These are phyloP conservation scores for Syrmaticus mikado DNA, from an alignment of 2,113 vertebrate species.

Conservation along the genomic window DNA sequence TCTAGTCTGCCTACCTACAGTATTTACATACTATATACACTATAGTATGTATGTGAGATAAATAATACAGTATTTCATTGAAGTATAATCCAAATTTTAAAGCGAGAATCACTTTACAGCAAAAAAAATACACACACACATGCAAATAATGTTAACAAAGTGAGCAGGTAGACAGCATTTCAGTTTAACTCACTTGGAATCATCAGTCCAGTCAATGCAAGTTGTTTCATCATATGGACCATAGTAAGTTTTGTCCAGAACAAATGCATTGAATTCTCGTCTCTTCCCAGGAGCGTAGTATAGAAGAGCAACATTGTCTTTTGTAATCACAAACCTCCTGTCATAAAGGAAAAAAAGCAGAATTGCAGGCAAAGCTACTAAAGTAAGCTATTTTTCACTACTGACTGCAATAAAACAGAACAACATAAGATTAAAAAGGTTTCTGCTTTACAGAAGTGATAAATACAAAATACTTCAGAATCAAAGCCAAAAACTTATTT, in stretches of 20 bases:
- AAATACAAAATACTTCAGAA: accelerated
- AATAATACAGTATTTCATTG: not conserved
- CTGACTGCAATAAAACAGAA: not conserved
- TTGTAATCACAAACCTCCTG: conserved; percentile 93
- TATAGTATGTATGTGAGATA: not conserved
- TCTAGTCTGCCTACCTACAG: not conserved
- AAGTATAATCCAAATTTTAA: not conserved
- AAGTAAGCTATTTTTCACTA: not conserved
- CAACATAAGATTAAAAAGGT: not conserved
- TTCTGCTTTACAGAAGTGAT: not conserved
- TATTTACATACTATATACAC: not conserved
- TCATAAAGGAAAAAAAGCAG: accelerated
- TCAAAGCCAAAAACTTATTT: not conserved
- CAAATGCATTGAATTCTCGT: conserved; percentile 93
- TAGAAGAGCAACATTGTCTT: conserved; percentile 91
- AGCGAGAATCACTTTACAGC: not conserved
- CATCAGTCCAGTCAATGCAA: conserved; percentile 96
- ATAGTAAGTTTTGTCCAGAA: conserved; percentile 94
- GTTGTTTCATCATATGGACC: conserved; percentile 97
- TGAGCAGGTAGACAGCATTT: not conserved
- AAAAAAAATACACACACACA: not conserved
- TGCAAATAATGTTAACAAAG: not conserved
- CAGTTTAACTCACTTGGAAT: conserved; percentile 88
- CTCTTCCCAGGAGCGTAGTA: conserved; percentile 93
- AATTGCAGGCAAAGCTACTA: not conserved